Evolutionary conservation across 2,797 vertebrate genomes (phyloP), one percentile per base, ranked within the genome.

Genomic region (Oreonectes daqikongensis): DNA sequence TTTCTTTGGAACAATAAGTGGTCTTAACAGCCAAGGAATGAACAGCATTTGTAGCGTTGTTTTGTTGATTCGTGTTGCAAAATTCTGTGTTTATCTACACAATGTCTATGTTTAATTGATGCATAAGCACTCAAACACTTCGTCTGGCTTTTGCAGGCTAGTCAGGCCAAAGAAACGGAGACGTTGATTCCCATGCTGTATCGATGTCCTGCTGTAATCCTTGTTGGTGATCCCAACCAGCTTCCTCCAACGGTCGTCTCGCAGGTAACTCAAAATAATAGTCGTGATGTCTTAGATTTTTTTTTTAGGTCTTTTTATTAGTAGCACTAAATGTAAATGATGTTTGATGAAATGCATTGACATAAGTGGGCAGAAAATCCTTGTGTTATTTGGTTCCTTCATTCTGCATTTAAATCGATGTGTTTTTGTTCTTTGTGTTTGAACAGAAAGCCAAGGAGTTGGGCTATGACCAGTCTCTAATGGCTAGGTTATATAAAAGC

Each of bases 181-280:
- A 94, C 93, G 0, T 88, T 96, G n/a, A 94, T 94, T 24, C 95
- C 95, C 0, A 88, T 96, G 75, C 88, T 94, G 52, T 92, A 94
- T 72, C 91, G 90, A 74, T 93, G 94, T 69, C 92, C 88, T 52
- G 90, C 92, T 24, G 88, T 96, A 0, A 81, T 96, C 77, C 89
- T 96, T 0, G 94, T 96, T 42, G 95, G 95, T 20, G 95, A 96
- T 74, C 94, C 93, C 5, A 91, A 89, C 18, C 95, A 96, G 83
- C 93, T 96, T 3, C 94, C 95, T 10, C 94, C 95, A 22, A 96
- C 94, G 0, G 93, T 96, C 12, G 92, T 94, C 64, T 95, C 94
- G 1, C 15, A 91, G 87, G 95, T 95, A 90, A 67, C 12, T 2
- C n/a, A 12, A 15, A 28, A 22, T 52, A 44, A 10, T 46, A 17